Evolutionary conservation across 2,888 invertebrate genomes (phyloP), one percentile per base, ranked within the genome.

Genomic region (Galerucella nymphaeae): DNA sequence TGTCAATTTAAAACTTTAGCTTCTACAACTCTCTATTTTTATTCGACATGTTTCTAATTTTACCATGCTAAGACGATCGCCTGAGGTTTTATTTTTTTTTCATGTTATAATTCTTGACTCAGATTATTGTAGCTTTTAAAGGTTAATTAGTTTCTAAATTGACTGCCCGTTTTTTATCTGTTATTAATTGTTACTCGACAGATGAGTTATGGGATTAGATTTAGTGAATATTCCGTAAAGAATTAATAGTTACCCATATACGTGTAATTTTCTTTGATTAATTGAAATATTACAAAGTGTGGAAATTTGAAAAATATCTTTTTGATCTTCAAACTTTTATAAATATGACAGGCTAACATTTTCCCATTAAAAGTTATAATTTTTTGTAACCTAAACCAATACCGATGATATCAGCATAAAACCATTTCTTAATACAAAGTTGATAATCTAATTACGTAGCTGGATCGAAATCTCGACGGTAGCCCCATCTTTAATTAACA

Each of bases 391-490:
- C 48, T n/a, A 48, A 48, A 48, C n/a, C 48, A 48, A 48, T n/a
- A 48, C n/a, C 48, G n/a, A 23, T 59, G 23, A 30, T 59, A 59
- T 59, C 23, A 30, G n/a, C 23, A 59, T 48, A 63, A 42, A 45
- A 64, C 20, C 50, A 50, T 64, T 42, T 20, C 45, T 80, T 23
- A 45, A 66, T 80, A 82, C 81, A 80, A 81, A 82, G 83, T 83
- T 83, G 84, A 84, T 84, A 84, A 84, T 84, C 83, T 84, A 84
- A 85, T 85, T 85, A 84, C 81, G 81, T 84, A 82, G 81, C 80
- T 81, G 80, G 80, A 80, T 82, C 80, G 77, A 81, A 82, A 80
- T 75, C 76, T 64, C 65, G 83, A 84, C 84, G 82, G 84, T 84
- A 85, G 85, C 84, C 80, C 80, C 80, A 78, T 73, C 71, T 72